A percentile compares a stretch with the other conserved stretches of the same genome.
These are phyloP conservation scores for Drosophila jambulina DNA, from an alignment of 1,140 invertebrate genomes.

Conservation along the genomic window DNA sequence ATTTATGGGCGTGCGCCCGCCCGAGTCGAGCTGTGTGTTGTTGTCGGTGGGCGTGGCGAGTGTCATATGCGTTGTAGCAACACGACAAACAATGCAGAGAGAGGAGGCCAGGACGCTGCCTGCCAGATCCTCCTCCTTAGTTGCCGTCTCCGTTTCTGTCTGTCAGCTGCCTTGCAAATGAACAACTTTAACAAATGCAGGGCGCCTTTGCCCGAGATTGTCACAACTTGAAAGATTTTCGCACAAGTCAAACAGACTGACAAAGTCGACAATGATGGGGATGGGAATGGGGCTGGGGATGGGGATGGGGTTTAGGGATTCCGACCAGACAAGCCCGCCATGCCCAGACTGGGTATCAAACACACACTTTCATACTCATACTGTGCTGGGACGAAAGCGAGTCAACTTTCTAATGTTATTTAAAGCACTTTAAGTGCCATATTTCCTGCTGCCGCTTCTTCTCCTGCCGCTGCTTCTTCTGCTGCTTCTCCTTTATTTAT, in stretches of 20 bases:
- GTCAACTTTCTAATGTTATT: slow-evolving; percentile 82
- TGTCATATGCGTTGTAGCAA: slow-evolving; percentile 81
- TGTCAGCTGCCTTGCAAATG: slow-evolving; percentile 78
- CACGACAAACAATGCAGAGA: slow-evolving; percentile 72
- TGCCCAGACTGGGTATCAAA: slow-evolving; percentile 36
- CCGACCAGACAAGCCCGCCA: slow-evolving; percentile 33
- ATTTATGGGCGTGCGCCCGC: slow-evolving; percentile 67
- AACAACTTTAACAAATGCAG: slow-evolving; percentile 82
- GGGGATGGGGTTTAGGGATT: neutral
- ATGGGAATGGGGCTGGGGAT: neutral
- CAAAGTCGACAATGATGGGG: slow-evolving; percentile 72
- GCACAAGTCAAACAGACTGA: slow-evolving; percentile 78
- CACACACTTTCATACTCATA: slow-evolving; percentile 7
- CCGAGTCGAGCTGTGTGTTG: slow-evolving; percentile 23
- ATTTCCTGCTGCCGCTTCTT: slow-evolving; percentile 66
- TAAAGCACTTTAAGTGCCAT: slow-evolving; percentile 83
- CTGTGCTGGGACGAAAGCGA: slow-evolving; percentile 18
- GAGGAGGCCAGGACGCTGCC: slow-evolving; percentile 32
- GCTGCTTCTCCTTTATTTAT: slow-evolving; percentile 70
- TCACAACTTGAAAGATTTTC: slow-evolving; percentile 80
- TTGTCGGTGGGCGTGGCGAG: slow-evolving; percentile 55
- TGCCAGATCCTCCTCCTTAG: slow-evolving; percentile 27
- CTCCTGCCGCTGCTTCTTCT: slow-evolving; percentile 17
- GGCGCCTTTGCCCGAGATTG: slow-evolving; percentile 52
- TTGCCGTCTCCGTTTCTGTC: slow-evolving; percentile 54